Conservation (phyloP, 2,797 vertebrate species). For the Scarus forsteni region DNA sequence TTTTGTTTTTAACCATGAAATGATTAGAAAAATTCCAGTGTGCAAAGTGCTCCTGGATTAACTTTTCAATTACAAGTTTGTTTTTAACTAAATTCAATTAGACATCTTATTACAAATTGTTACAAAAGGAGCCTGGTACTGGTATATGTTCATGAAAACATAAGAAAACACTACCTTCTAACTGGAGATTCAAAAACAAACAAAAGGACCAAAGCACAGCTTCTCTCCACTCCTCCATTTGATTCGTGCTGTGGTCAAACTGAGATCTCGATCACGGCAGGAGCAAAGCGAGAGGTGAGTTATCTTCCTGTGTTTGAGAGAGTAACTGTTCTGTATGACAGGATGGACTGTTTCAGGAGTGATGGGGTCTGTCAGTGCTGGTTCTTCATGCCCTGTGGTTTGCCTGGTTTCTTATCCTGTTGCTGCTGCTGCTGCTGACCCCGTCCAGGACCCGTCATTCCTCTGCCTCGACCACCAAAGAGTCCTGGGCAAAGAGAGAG, state of each 20-base stretch:
- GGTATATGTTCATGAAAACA: neutral
- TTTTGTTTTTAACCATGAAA: constrained; percentile 15
- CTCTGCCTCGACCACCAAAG: constrained; percentile 88
- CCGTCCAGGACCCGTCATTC: constrained; percentile 85
- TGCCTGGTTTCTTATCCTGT: constrained; percentile 92
- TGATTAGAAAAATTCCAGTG: neutral
- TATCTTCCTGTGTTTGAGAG: constrained; percentile 8
- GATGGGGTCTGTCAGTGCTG: constrained; percentile 82
- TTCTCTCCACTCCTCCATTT: constrained; percentile 31
- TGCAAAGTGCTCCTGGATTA: constrained; percentile 13
- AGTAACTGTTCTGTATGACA: constrained; percentile 26
- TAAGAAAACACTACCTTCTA: constrained; percentile 39
- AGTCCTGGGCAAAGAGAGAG: constrained; percentile 51
- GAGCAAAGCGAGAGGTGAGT: neutral
- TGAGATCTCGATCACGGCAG: constrained; percentile 27
- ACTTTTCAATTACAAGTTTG: neutral
- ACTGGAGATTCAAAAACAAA: constrained; percentile 23
- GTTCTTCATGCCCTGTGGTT: constrained; percentile 90
- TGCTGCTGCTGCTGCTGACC: constrained; percentile 85
- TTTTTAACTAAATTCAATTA: too few species aligned
- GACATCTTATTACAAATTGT: too few species aligned
- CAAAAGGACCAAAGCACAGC: constrained; percentile 57
- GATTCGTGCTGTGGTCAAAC: constrained; percentile 22
- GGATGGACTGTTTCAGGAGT: constrained; percentile 20
- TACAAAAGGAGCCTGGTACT: constrained; percentile 10